Evolutionary conservation across 2,888 invertebrate genomes (phyloP).

Genomic region (Petrophora chlorosata): DNA sequence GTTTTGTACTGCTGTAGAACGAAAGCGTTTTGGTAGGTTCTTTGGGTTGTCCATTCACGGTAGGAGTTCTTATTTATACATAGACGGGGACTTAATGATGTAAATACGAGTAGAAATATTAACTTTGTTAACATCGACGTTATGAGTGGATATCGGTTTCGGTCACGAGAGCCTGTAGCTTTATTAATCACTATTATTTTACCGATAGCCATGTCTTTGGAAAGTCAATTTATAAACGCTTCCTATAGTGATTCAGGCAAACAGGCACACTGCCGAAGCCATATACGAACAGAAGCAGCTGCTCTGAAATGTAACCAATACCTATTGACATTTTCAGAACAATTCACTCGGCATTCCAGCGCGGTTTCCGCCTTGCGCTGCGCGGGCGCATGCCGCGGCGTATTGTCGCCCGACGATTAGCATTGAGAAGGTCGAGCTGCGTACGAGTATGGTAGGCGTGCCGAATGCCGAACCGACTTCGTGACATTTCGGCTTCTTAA

Average conservation of each 20-base stretch:
- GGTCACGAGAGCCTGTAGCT: no score
- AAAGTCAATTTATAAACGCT: no score
- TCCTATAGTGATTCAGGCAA: no score
- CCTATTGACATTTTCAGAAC: slow-evolving; percentile 25
- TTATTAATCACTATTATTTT: no score
- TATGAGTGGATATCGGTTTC: no score
- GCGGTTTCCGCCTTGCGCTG: slow-evolving; percentile 31
- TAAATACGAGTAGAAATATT: no score
- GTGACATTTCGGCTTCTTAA: slow-evolving; percentile 60
- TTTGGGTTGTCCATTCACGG: background rate
- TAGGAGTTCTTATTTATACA: no score
- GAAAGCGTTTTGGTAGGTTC: background rate
- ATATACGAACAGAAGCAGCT: slow-evolving; percentile 7
- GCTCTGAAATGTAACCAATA: slow-evolving; percentile 6
- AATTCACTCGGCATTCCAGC: slow-evolving; percentile 22
- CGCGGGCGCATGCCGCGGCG: slow-evolving; percentile 34
- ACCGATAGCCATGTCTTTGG: no score
- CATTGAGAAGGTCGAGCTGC: slow-evolving; percentile 73
- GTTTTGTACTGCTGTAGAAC: background rate
- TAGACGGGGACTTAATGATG: no score
- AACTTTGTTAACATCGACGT: no score
- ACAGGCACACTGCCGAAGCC: background rate
- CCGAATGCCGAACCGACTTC: slow-evolving; percentile 54
- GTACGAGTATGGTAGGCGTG: slow-evolving; percentile 62
- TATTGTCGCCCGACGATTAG: slow-evolving; percentile 49